phyloP scores from a whole-genome alignment of 1,140 invertebrate species.

The Eumaeus atala region DNA sequence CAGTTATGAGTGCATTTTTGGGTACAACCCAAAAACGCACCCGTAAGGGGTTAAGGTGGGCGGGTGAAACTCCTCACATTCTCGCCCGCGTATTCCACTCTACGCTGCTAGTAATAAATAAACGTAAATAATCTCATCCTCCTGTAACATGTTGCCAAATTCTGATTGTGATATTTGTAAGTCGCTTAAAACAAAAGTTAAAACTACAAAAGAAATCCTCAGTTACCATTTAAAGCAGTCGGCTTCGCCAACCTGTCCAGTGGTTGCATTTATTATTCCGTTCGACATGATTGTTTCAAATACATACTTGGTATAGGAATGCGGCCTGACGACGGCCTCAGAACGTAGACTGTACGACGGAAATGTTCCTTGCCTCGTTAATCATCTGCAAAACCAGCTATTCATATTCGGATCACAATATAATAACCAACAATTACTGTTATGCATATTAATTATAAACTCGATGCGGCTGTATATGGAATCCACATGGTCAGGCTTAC shows the following conservation, averaged over 20 bases:
- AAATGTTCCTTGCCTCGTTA: constrained; percentile 42
- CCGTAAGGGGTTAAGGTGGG: no score
- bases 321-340: constrained; percentile 39
- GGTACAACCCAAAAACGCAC: no score
- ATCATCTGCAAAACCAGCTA: constrained; percentile 32
- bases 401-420: constrained; percentile 44
- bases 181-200: no score
- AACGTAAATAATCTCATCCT: no score
- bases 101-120: no score
- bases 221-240: constrained; percentile 22
- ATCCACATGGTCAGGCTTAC: constrained; percentile 14
- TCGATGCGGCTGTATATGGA: constrained; percentile 36
- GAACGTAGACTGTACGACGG: constrained; percentile 35
- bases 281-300: constrained; percentile 37
- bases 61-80: no score
- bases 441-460: constrained; percentile 40
- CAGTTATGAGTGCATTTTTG: no score
- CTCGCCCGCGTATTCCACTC: no score
- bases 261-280: constrained; percentile 50
- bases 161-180: no score
- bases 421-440: constrained; percentile 36
- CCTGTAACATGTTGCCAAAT: no score
- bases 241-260: constrained; percentile 30
- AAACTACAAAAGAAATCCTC: no score
- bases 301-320: constrained; percentile 60